Conservation (phyloP, 1,140 invertebrate genomes). For the Bombus superbus region DNA sequence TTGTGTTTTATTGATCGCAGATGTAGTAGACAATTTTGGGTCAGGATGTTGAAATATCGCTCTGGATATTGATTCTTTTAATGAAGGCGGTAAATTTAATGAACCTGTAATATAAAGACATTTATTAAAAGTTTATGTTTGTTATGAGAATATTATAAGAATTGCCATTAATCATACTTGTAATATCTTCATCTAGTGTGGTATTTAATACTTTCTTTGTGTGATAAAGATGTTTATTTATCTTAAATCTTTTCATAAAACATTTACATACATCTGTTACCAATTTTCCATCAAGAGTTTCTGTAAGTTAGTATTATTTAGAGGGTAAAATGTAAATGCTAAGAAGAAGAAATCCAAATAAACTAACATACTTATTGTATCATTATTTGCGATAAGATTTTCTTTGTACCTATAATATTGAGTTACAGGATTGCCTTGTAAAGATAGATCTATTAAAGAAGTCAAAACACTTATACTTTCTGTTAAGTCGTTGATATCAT, state of each 20-base stretch:
- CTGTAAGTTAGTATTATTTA: conserved; percentile 63
- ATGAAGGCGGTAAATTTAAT: conserved; percentile 78
- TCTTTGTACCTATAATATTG: conserved; percentile 85
- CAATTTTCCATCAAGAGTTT: conserved; percentile 80
- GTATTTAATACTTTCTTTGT: conserved; percentile 62
- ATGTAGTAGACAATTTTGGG: conserved; percentile 71
- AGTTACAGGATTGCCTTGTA: conserved; percentile 86
- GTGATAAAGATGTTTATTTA: conserved; percentile 71
- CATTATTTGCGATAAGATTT: conserved; percentile 85
- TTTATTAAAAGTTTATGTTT: not conserved
- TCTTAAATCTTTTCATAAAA: conserved; percentile 83
- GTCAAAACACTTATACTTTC: conserved; percentile 82
- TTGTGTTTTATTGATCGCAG: conserved; percentile 63
- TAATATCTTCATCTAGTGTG: conserved; percentile 77
- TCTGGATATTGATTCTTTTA: conserved; percentile 77
- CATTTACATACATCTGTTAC: conserved; percentile 80
- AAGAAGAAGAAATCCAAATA: not conserved
- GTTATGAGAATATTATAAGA: not conserved
- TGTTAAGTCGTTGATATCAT: conserved; percentile 81
- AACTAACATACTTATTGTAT: conserved; percentile 82
- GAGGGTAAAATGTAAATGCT: not conserved
- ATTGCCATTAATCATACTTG: conserved; percentile 67
- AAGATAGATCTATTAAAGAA: conserved; percentile 82
- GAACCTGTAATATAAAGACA: conserved; percentile 66
- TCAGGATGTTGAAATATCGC: conserved; percentile 76